phyloP scores from a whole-genome alignment of 2,888 invertebrate genomes.

The Homarus gammarus region DNA sequence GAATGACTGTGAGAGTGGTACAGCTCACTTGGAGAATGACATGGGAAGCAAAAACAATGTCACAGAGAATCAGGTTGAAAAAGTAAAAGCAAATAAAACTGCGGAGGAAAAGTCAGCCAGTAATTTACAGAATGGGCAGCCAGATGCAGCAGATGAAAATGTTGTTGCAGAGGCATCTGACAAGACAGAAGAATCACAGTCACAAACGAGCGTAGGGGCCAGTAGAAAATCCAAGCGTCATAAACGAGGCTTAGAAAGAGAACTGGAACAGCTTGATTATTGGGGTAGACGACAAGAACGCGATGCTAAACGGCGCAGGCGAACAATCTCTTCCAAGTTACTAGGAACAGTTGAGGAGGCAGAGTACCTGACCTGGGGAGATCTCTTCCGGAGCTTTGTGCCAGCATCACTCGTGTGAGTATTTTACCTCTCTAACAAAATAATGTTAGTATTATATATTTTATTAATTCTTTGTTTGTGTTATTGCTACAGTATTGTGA shows the following conservation, averaged over 20 bases:
- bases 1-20: not conserved
- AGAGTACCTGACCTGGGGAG: conserved; percentile 72
- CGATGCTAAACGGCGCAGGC: conserved; percentile 66
- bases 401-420: conserved; percentile 68
- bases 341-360: conserved; percentile 66
- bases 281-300: conserved; percentile 73
- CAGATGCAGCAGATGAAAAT: conserved; percentile 12
- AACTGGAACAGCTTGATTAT: conserved; percentile 75
- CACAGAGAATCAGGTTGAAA: not conserved
- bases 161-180: conserved; percentile 7
- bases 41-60: not conserved
- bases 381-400: conserved; percentile 71
- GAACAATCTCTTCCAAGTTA: conserved; percentile 69
- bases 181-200: conserved; percentile 30
- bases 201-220: conserved; percentile 3
- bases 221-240: conserved; percentile 55
- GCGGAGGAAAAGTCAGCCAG: conserved; percentile 10
- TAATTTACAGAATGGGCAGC: not conserved
- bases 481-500: too few species aligned
- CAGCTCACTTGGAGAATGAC: not conserved
- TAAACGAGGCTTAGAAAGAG: conserved; percentile 73
- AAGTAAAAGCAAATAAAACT: not conserved
- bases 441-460: not conserved
- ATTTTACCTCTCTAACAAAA: not conserved
- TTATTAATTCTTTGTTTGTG: too few species aligned